Evolutionary conservation across 1,140 invertebrate genomes (phyloP), one percentile per base, ranked within the genome.

Genomic region (Heliconius eleuchia): DNA sequence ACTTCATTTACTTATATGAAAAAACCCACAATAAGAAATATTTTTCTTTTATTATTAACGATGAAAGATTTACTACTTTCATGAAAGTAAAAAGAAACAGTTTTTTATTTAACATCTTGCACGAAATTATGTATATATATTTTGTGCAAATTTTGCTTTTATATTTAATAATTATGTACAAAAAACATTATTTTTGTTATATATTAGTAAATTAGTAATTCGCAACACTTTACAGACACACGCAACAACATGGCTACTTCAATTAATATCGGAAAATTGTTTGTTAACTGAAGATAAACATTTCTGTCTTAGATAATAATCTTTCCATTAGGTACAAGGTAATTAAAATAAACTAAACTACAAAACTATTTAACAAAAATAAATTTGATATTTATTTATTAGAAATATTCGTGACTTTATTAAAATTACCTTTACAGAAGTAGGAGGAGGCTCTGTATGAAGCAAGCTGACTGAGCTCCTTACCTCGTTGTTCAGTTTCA

Each of bases 401-500:
- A 30, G 9, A 66, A 27, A 66, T 9, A n/a, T 13, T 13, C 60
- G 2, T 16, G 23, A 79, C 79, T 72, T 78, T 72, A 81, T 86
- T 83, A 85, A 73, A 86, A 81, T 88, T 87, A 89, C 91, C 89
- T 92, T 92, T 77, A 92, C 84, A 80, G 88, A 86, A 76, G 90
- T 88, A n/a, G 88, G 85, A 75, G 88, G 87, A 76, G 87, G 83
- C 60, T 82, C 83, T 84, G 86, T 89, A 82, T 87, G 85, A 79
- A 89, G 83, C 80, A 88, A 84, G 80, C 84, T 87, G 81, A 86
- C 76, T 80, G 87, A 87, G 79, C 87, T 86, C 84, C 91, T 88
- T 77, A 91, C 85, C 78, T 92, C 91, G 84, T 94, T 94, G 84
- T 88, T 94, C 81, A 94, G 82, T 84, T 94, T 94, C 76, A 94